Conservation (phyloP, 2,888 invertebrate species). For the Cenopis cana region DNA sequence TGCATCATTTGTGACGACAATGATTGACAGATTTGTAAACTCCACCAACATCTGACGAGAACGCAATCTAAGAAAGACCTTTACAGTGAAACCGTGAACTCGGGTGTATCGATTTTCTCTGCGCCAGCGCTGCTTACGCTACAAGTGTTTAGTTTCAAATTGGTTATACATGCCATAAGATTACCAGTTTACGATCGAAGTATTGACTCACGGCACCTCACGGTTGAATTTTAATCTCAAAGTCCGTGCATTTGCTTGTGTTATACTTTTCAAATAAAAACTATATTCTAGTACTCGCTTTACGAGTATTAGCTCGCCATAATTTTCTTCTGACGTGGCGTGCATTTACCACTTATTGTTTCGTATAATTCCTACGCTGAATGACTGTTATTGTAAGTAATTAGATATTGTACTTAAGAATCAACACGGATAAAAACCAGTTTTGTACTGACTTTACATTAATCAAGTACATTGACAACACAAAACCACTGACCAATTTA, state of each 20-base stretch:
- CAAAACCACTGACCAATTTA: not conserved
- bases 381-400: conserved; percentile 14
- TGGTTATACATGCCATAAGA: conserved; percentile 61
- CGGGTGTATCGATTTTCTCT: conserved; percentile 46
- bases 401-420: not conserved
- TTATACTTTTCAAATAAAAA: conserved; percentile 7
- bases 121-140: conserved; percentile 41
- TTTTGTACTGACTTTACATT: not conserved
- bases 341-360: conserved; percentile 6
- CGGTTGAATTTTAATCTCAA: conserved; percentile 47
- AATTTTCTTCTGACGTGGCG: no score
- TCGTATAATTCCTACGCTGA: not conserved
- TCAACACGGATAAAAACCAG: not conserved
- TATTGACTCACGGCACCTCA: conserved; percentile 55
- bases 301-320: not conserved
- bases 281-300: not conserved
- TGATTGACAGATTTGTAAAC: not conserved
- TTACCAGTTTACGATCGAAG: conserved; percentile 55
- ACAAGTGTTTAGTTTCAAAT: conserved; percentile 59
- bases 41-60: not conserved
- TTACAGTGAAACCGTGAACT: conserved; percentile 22
- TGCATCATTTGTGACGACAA: not conserved
- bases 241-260: conserved; percentile 2
- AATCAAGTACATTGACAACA: not conserved
- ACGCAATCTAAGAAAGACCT: conserved; percentile 6